Base-by-base conservation (phyloP, 2,113 vertebrate genomes). In the Lonchura striata region DNA sequence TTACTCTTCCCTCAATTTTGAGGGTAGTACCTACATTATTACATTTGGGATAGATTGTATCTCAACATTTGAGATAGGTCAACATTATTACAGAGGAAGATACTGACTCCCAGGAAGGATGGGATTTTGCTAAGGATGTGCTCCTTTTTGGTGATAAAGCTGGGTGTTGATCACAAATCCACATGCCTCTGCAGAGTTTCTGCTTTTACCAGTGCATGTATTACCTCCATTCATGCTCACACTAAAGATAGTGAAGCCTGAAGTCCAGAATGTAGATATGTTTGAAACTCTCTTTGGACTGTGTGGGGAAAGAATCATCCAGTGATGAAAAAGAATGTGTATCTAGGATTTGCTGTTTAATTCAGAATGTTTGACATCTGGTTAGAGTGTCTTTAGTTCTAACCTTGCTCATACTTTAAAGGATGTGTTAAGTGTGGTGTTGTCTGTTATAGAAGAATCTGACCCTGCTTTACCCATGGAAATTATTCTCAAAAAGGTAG, bases 181-280 rank as follows among this genome's bases (percentile, higher is more conserved):
- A 4, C 2, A 1, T 61, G 83, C 49, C 50, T 59, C 2, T 76
- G 42, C 54, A 46, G 47, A 25, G 25, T 52, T 30, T 47, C 22
- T 87, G 47, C 74, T 84, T 64, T 84, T 82, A 59, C 7, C 25
- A 39, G 20, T 37, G 53, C 13, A 10, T 30, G 4, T 78, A 11
- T 84, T 88, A 23, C 65, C 42, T 86, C 54, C 30, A 11, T 35
- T 54, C 11, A 0, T 60, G 44, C 15, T 44, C 0, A 0, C 46
- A 22, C 44, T 59, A 91, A 78, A 82, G 33, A 63, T 8, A 59
- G 7, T 39, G 31, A 61, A 87, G 49, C 24, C 74, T 80, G 56
- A 70, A 70, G 23, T 53, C 2, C 7, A 79, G 37, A 66, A 18
- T n/a, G 4, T 50, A 49, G 24, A 41, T 59, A 12, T 54, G 17